phyloP scores from a whole-genome alignment of 2,113 vertebrate species.

The Xiphias gladius region DNA sequence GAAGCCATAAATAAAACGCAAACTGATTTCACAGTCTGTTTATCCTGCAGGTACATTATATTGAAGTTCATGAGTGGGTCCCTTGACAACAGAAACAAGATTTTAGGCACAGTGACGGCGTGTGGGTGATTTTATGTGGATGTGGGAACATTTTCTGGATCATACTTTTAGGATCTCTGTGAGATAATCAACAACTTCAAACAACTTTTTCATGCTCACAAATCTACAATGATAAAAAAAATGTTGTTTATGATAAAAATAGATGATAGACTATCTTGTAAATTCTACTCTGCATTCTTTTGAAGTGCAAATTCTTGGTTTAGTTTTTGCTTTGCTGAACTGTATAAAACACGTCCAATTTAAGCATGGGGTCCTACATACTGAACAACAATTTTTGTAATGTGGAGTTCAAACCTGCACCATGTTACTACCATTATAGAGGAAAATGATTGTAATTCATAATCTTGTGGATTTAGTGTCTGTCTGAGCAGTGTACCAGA shows the following conservation, averaged over 20 bases:
- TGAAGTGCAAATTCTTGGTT: slow-evolving; percentile 15
- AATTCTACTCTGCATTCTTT: neutral
- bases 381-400: neutral
- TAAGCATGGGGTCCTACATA: neutral
- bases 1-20: neutral
- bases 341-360: neutral
- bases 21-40: neutral
- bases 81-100: neutral
- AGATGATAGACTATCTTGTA: neutral
- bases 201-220: slow-evolving; percentile 5
- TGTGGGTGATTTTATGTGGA: slow-evolving; percentile 19
- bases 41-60: neutral
- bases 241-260: slow-evolving; percentile 37
- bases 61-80: neutral
- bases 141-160: slow-evolving; percentile 28
- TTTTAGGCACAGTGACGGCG: neutral
- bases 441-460: neutral
- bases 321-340: neutral
- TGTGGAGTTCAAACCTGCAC: neutral
- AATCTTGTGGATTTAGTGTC: neutral
- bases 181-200: slow-evolving; percentile 43
- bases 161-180: slow-evolving; percentile 16
- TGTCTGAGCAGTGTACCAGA: neutral
- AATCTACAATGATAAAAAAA: slow-evolving; percentile 29
- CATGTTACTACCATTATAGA: neutral